Evolutionary conservation across 2,113 vertebrate species (phyloP), one percentile per base, ranked within the genome.

Genomic region (Zosterops hypoxanthus): DNA sequence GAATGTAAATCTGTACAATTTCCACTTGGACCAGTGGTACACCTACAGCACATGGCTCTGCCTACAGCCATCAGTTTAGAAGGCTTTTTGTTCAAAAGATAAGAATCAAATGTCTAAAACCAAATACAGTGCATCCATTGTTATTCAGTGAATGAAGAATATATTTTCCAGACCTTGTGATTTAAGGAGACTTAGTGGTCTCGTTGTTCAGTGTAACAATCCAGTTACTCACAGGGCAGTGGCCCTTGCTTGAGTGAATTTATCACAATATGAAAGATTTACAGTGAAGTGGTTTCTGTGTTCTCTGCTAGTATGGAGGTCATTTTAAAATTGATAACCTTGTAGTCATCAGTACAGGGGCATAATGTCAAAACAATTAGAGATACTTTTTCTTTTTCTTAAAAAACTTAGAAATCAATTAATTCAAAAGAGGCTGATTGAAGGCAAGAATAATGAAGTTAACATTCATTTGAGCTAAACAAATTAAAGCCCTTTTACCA

Each of bases 111-210:
- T 78, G 60, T 33, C 82, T 75, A 36, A 83, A 92, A 56, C 20
- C 5, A 64, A 75, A 33, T n/a, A 79, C 19, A 97, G 86, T 78
- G 20, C 20, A 29, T 17, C 64, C 31, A 8, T 93, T 96, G 91
- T 95, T 86, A 44, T 6, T 60, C 41, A 47, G 23, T 94, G 88
- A 94, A 96, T 71, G 92, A 83, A 60, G 56, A 96, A 88, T 92
- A 34, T 70, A 75, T 90, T 94, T 82, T 83, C 85, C 52, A 81
- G 76, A 71, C 81, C 94, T 83, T 90, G 80, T 97, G 94, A 94
- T 92, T 90, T 78, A 75, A 52, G 78, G 65, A 53, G 64, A 56
- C 73, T 92, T 92, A 73, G 63, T 64, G 76, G 60, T 81, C 47
- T 59, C 31, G 8, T 88, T 96, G 79, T 93, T 92, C 53, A 86